These are phyloP conservation scores for Oscheius myriophilus DNA, from an alignment of 2,888 invertebrate genomes.

Conservation along the genomic window DNA sequence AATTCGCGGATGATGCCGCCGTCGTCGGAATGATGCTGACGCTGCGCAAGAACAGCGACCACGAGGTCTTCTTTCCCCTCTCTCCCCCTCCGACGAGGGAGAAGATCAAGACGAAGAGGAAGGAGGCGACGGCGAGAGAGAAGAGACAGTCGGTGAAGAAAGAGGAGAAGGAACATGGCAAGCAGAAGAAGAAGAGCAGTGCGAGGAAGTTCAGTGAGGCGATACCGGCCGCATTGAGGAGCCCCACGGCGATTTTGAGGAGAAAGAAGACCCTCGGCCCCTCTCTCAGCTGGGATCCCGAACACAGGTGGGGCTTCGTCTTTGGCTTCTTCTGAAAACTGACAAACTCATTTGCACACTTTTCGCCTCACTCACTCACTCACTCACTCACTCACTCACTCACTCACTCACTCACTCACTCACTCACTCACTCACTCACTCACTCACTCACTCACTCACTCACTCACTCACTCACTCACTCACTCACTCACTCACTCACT, in stretches of 20 bases:
- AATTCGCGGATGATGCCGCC: conserved; percentile 27
- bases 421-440: too few species aligned
- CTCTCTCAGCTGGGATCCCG: conserved; percentile 67
- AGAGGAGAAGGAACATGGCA: conserved; percentile 27
- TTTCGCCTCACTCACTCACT: too few species aligned
- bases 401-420: too few species aligned
- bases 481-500: too few species aligned
- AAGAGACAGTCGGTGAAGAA: conserved; percentile 14
- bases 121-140: conserved; percentile 13
- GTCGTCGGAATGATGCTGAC: conserved; percentile 28
- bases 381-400: too few species aligned
- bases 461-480: too few species aligned
- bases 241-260: conserved; percentile 52
- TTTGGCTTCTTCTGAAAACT: too few species aligned
- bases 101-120: conserved; percentile 14
- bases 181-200: conserved; percentile 46
- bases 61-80: conserved; percentile 27
- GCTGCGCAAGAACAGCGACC: conserved; percentile 28
- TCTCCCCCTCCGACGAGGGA: conserved; percentile 5
- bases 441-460: too few species aligned
- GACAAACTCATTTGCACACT: too few species aligned
- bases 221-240: conserved; percentile 51
- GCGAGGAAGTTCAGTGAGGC: conserved; percentile 51
- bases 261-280: conserved; percentile 64
- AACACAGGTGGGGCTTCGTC: conserved; percentile 42